Base-by-base conservation (phyloP, 2,888 invertebrate species). In the Hermodice carunculata region DNA sequence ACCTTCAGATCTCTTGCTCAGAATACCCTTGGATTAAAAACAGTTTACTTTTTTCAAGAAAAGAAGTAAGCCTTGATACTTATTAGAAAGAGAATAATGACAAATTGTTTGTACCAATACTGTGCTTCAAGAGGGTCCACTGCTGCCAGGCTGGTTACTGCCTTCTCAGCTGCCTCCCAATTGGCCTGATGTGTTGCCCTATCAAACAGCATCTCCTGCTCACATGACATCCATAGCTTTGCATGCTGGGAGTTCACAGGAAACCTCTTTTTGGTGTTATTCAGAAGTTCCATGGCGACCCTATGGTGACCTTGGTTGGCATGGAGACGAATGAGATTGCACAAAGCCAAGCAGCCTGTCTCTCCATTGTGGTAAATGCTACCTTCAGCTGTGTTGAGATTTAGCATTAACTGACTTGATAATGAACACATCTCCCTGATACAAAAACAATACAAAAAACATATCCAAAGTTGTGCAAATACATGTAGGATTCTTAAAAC, bases 351-450 rank as follows among this genome's bases (percentile, higher is more conserved):
- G 79, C 92, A 92, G 17, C 91, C 89, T 14, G 91, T 90, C 73
- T 92, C 91, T 0, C 91, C 90, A 73, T 91, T 91, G 71, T 90
- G 89, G 44, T 87, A 88, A 3, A 85, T 75, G 2, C 84, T 81
- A 52, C 80, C 79, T 67, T 89, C 88, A 82, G 92, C 91, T 5
- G 92, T 91, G 81, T 94, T 93, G 24, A 93, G 88, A 75, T 92
- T 91, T 0, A 96, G 88, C 42, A 95, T 86, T 17, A 94, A 85
- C 84, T 95, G 95, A 54, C 93, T 91, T 83, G 91, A 92, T 37
- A 95, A 87, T 0, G 92, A 92, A 0, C 93, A 91, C 90, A 95
- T 92, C 84, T 94, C 93, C 1, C 85, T 86, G 63, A 8, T 67
- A 64, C 4, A 32, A 2, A 32, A 43, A 34, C 8, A 22, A 19